Base-by-base conservation (phyloP, 2,888 invertebrate genomes). In the Tinea pellionella region DNA sequence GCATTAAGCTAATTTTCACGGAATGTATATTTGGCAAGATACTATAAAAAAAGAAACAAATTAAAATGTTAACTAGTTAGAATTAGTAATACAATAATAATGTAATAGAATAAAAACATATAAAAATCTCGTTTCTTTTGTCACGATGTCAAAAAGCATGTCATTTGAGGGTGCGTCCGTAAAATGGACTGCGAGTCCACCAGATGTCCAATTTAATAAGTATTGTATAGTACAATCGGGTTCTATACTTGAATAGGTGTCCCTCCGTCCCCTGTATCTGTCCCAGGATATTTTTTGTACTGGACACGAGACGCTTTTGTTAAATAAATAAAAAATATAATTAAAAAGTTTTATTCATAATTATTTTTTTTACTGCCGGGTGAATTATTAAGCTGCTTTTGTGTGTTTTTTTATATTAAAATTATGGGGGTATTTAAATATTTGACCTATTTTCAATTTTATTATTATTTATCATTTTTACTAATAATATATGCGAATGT, bases 141-240 rank as follows among this genome's bases (percentile, higher is more conserved):
- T 47, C 15, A 9, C 15, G 6, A n/a, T 16, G 47, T 16, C 16
- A 7, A 9, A 15, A n/a, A 47, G 47, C 16, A 16, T 47, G 13
- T 8, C 15, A 37, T 47, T 16, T 53, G 18, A 18, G 53, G 53
- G 53, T 47, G 8, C 13, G 18, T 53, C n/a, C 53, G 16, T 12
- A 53, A 53, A 53, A 18, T 53, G 53, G 53, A 19, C 51, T 15
- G 51, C 24, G 53, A 53, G 53, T 24, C 53, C 53, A 53, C 53
- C 53, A 53, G 53, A 53, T 53, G 53, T 53, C 18, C 53, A 57
- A 57, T 57, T 57, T 57, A 57, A 32, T 57, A 15, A 7, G 30
- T 32, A 57, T 57, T 57, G 57, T 57, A 6, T 32, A 15, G 32
- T 3, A 32, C 57, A 32, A 57, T 57, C 32, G 57, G n/a, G 47